Conservation (phyloP, 2,113 vertebrate species). For the Aptenodytes forsteri region DNA sequence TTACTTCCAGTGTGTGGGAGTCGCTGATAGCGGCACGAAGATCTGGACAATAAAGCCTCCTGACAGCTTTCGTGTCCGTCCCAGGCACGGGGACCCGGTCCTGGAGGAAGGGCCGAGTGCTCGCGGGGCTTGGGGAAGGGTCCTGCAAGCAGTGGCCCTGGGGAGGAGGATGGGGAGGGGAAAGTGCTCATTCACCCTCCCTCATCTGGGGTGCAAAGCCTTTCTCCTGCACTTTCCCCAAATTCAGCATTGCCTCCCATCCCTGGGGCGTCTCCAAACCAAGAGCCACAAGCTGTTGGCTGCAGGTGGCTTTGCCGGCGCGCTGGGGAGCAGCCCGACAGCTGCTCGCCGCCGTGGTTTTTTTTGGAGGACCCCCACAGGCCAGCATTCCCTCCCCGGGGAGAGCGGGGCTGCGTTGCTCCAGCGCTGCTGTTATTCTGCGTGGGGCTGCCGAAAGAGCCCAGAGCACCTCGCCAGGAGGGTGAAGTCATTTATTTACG, state of each 20-base stretch:
- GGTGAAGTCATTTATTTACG: conserved; percentile 52
- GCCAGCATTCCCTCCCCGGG: background rate
- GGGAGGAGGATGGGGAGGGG: background rate
- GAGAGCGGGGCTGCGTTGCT: background rate
- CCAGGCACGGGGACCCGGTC: background rate
- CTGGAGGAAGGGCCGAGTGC: background rate
- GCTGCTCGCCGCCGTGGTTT: background rate
- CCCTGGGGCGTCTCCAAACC: background rate
- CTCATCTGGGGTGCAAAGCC: background rate
- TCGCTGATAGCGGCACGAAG: background rate
- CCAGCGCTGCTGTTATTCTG: background rate
- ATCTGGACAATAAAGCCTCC: conserved; percentile 61
- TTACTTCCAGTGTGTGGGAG: conserved; percentile 67
- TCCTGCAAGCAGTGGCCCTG: background rate
- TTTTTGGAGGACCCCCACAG: background rate
- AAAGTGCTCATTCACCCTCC: background rate
- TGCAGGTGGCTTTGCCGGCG: background rate
- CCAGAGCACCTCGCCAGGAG: background rate
- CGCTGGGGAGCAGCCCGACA: background rate
- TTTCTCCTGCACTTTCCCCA: background rate
- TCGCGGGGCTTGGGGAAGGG: background rate
- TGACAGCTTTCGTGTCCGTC: background rate
- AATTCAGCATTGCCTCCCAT: background rate
- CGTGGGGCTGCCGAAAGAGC: background rate
- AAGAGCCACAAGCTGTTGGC: background rate